These are phyloP conservation scores for Pseudopipra pipra DNA, from an alignment of 2,113 vertebrate genomes.

Conservation along the genomic window DNA sequence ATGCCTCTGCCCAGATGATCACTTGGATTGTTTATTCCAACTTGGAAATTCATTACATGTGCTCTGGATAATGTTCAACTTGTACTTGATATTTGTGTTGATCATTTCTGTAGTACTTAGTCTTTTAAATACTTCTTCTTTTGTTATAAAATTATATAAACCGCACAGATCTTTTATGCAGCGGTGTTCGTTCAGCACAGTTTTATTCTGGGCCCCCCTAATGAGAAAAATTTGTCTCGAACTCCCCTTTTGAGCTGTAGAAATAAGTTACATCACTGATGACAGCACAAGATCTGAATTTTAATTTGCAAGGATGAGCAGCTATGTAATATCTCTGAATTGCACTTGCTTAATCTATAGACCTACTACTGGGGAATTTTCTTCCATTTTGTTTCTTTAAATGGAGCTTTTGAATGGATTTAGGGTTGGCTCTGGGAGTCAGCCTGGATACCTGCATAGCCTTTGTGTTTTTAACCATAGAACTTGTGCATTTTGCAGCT, in stretches of 20 bases:
- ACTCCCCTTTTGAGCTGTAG: not conserved
- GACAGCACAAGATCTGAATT: slow-evolving; percentile 36
- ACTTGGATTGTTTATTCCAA: not conserved
- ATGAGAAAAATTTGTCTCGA: not conserved
- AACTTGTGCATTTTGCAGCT: slow-evolving; percentile 2
- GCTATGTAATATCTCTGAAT: slow-evolving; percentile 46
- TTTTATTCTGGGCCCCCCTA: slow-evolving; percentile 10
- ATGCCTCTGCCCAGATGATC: slow-evolving; percentile 9
- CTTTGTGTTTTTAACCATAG: not conserved
- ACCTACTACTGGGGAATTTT: slow-evolving; percentile 34
- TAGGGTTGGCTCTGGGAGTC: slow-evolving; percentile 20
- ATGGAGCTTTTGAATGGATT: slow-evolving; percentile 9
- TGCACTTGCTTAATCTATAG: slow-evolving; percentile 57
- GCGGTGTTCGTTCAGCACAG: not conserved
- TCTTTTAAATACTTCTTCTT: slow-evolving; percentile 49
- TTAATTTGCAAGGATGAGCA: slow-evolving; percentile 42
- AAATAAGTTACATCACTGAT: not conserved
- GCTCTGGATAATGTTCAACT: slow-evolving; percentile 26
- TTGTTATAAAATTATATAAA: not conserved
- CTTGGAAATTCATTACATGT: not conserved
- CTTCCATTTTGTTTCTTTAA: slow-evolving; percentile 17
- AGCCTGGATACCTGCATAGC: not conserved
- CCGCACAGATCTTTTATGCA: not conserved
- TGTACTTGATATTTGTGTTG: slow-evolving; percentile 51
- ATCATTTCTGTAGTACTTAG: slow-evolving; percentile 48